Evolutionary conservation across 2,888 invertebrate species (phyloP).

Genomic region (Lochmaea crataegi): DNA sequence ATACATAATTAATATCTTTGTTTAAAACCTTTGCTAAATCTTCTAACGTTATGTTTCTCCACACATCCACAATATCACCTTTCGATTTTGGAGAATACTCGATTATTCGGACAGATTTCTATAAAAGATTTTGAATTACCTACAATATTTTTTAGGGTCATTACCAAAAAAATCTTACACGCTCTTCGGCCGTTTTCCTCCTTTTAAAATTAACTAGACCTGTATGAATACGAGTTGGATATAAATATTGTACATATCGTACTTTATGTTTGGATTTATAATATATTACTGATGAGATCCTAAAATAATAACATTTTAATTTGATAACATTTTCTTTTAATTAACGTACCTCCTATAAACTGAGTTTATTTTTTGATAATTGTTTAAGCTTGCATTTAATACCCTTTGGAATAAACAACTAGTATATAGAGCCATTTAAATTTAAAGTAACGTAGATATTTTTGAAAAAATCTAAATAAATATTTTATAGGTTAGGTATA

Average conservation of each 20-base stretch:
- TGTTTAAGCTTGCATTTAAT: slow-evolving; percentile 26
- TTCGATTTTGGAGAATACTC: slow-evolving; percentile 73
- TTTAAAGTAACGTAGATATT: neutral
- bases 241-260: slow-evolving; percentile 16
- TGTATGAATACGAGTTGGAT: slow-evolving; percentile 53
- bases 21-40: slow-evolving; percentile 77
- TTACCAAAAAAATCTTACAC: slow-evolving; percentile 39
- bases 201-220: slow-evolving; percentile 68
- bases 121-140: slow-evolving; percentile 43
- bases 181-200: slow-evolving; percentile 72
- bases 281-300: slow-evolving; percentile 33
- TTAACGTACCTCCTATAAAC: slow-evolving; percentile 25
- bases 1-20: slow-evolving; percentile 72
- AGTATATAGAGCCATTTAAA: slow-evolving; percentile 42
- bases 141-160: neutral
- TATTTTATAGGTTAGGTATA: too few relatives aligned
- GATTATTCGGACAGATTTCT: slow-evolving; percentile 69
- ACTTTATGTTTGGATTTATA: slow-evolving; percentile 33
- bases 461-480: too few relatives aligned
- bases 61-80: slow-evolving; percentile 73
- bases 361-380: slow-evolving; percentile 19
- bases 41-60: slow-evolving; percentile 83
- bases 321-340: neutral
- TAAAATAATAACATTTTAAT: slow-evolving; percentile 26
- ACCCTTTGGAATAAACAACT: slow-evolving; percentile 36